Conservation (phyloP, 1,140 invertebrate species). For the Hyposmocoma kahamanoa region DNA sequence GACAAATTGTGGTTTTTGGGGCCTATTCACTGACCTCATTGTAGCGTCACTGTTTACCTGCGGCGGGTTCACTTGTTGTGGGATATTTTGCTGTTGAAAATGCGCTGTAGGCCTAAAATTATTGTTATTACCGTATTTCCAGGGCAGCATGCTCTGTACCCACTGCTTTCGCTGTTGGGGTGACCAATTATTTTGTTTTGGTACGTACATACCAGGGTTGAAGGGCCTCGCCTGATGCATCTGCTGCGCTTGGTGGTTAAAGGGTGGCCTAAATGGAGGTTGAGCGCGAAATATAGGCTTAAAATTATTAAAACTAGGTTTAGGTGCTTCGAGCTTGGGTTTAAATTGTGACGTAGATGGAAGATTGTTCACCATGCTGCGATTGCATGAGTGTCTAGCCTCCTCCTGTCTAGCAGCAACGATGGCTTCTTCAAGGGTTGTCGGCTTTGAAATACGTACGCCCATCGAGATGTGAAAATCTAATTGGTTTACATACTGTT, state of each 20-base stretch:
- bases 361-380: not conserved
- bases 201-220: too few species aligned
- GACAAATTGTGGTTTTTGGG: not conserved
- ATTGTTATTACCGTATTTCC: not conserved
- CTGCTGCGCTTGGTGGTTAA: not conserved
- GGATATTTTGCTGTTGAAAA: constrained; percentile 4
- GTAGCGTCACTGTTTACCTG: constrained; percentile 1
- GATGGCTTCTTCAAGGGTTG: not conserved
- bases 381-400: not conserved
- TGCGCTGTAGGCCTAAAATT: not conserved
- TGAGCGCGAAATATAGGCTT: not conserved
- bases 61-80: not conserved
- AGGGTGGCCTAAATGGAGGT: not conserved
- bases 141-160: not conserved
- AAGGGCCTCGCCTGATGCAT: too few species aligned
- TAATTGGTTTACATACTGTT: constrained; percentile 2
- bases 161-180: not conserved
- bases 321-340: not conserved
- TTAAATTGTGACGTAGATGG: not conserved
- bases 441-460: not conserved
- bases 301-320: not conserved
- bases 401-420: constrained; percentile 2
- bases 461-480: constrained; percentile 3
- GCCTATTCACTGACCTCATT: constrained; percentile 4
- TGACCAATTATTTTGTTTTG: not conserved